phyloP scores from a whole-genome alignment of 1,140 invertebrate species.

The Olivierus martensii region DNA sequence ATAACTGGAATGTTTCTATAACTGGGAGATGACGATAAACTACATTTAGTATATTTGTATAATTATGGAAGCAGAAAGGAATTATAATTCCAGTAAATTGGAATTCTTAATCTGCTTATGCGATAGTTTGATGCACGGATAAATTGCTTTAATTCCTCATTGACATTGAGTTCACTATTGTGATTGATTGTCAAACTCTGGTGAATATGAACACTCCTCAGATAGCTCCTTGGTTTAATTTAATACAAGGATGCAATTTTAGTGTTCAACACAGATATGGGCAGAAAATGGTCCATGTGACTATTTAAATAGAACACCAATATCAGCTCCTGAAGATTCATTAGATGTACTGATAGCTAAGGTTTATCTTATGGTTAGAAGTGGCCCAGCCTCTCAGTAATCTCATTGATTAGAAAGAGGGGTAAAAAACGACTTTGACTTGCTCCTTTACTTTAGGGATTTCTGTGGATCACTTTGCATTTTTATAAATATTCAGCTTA shows the following conservation, averaged over 20 bases:
- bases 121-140: constrained; percentile 1
- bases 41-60: constrained; percentile 5
- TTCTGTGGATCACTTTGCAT: no score
- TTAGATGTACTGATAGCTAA: no score
- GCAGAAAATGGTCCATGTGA: neutral
- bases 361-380: no score
- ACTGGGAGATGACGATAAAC: neutral
- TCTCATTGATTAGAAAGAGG: no score
- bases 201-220: neutral
- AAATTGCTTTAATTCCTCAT: neutral
- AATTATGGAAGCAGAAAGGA: neutral
- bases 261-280: neutral
- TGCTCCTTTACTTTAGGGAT: no score
- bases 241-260: constrained; percentile 4
- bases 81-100: constrained; percentile 7
- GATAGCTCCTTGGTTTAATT: neutral
- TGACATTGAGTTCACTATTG: constrained; percentile 4
- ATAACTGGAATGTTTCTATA: no score
- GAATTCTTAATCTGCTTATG: neutral
- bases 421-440: no score
- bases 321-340: no score
- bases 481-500: no score
- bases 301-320: neutral
- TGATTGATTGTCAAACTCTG: constrained; percentile 3
- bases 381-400: no score